phyloP scores from a whole-genome alignment of 2,888 invertebrate genomes.

The Plagiodera versicolora region DNA sequence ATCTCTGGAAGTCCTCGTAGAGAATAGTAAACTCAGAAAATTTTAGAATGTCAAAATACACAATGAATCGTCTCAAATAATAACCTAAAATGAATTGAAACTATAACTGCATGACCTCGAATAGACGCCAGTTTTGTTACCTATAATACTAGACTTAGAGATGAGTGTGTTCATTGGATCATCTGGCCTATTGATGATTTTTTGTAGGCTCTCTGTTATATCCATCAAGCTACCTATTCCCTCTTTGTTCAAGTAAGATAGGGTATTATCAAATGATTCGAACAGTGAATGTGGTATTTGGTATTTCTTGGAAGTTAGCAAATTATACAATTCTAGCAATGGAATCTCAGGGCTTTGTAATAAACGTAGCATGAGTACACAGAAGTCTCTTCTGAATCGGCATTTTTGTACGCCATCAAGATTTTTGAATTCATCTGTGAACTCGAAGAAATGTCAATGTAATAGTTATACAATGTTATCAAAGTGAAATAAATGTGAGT shows the following conservation, averaged over 20 bases:
- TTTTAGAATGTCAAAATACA: slow-evolving; percentile 80
- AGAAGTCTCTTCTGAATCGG: slow-evolving; percentile 74
- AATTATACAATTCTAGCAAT: slow-evolving; percentile 65
- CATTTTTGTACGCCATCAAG: slow-evolving; percentile 58
- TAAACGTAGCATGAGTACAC: slow-evolving; percentile 76
- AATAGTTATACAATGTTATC: too few relatives aligned
- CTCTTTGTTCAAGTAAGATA: slow-evolving; percentile 62
- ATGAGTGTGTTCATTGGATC: slow-evolving; percentile 47
- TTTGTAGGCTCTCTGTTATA: slow-evolving; percentile 45
- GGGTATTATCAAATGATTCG: slow-evolving; percentile 61
- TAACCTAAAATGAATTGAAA: slow-evolving; percentile 70
- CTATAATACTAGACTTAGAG: slow-evolving; percentile 69
- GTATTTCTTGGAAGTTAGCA: slow-evolving; percentile 66
- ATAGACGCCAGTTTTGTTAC: slow-evolving; percentile 49
- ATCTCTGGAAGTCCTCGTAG: slow-evolving; percentile 70
- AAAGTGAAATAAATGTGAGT: too few relatives aligned
- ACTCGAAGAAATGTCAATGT: slow-evolving; percentile 11
- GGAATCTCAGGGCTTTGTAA: slow-evolving; percentile 83
- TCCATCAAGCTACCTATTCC: slow-evolving; percentile 53
- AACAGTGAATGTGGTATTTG: slow-evolving; percentile 61
- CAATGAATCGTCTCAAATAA: slow-evolving; percentile 78
- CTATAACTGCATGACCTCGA: not conserved
- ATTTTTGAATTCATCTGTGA: slow-evolving; percentile 57
- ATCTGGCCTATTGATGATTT: slow-evolving; percentile 35
- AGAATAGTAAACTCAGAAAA: slow-evolving; percentile 81